Base-by-base conservation (phyloP, 2,888 invertebrate species). In the Drosophila pseudotalamancana region DNA sequence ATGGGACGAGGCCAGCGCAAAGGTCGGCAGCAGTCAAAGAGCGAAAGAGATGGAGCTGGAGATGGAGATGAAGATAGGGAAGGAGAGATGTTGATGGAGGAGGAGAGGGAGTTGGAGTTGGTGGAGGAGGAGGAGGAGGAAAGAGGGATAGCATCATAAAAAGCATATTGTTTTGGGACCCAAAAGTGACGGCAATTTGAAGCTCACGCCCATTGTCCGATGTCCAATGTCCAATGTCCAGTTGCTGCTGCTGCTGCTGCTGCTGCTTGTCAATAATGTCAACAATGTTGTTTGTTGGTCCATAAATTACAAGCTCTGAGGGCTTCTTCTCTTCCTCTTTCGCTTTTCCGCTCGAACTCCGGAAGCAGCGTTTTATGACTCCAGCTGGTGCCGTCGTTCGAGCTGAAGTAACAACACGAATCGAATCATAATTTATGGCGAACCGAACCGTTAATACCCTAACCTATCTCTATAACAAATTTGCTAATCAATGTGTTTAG, bases 251-350 rank as follows among this genome's bases (percentile, higher is more conserved):
- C 49, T 16, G 45, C n/a, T 39, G 46, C 54, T 27, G 34, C 54
- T 43, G 66, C 62, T 72, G 70, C 86, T 80, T 84, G 87, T 86
- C 87, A 86, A 87, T 81, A 86, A 86, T 80, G 87, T 83, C 81
- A 77, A 87, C 81, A 87, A 77, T 80, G 81, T 87, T 87, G 87
- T 80, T 86, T 79, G 77, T 81, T 81, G 80, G 65, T 75, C 77
- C 85, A 82, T 87, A 82, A 82, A 82, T 82, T 82, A 84, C 80
- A 55, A 75, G 56, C 79, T 54, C 54, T 54, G n/a, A n/a, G n/a
- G n/a, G n/a, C n/a, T n/a, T n/a, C n/a, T 25, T 18, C 23, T 12
- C 4, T 27, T 3, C 19, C 18, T 11, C 16, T 11, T 12, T 31
- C 27, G 18, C 16, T 35, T 11, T 35, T 32, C 18, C 51, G 11